Evolutionary conservation across 2,113 vertebrate genomes (phyloP).

Genomic region (Cephalopholis sonnerati): DNA sequence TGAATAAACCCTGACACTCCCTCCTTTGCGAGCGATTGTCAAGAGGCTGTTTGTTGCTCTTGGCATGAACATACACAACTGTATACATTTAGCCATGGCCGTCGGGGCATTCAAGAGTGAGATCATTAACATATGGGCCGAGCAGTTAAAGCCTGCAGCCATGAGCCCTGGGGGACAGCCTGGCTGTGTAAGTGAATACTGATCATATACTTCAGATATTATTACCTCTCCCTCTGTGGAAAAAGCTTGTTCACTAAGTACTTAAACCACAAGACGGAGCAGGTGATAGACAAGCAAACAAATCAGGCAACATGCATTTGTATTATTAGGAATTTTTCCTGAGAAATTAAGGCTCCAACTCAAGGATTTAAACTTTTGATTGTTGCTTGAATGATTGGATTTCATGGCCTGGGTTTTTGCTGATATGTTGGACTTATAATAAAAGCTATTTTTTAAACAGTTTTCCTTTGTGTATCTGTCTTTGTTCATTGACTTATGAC

Average conservation of each 20-base stretch:
- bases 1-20: constrained; percentile 72
- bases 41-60: constrained; percentile 76
- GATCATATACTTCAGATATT: constrained; percentile 63
- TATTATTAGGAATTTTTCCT: constrained; percentile 14
- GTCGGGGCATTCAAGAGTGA: constrained; percentile 65
- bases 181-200: constrained; percentile 61
- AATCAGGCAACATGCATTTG: constrained; percentile 34
- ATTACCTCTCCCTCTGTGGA: constrained; percentile 48
- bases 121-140: constrained; percentile 76
- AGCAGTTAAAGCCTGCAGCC: constrained; percentile 57
- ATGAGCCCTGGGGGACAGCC: constrained; percentile 55
- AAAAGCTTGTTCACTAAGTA: constrained; percentile 44
- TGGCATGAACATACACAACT: constrained; percentile 77
- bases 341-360: neutral
- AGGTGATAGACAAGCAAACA: constrained; percentile 44
- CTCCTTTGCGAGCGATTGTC: constrained; percentile 71
- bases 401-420: neutral
- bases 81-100: constrained; percentile 73
- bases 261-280: constrained; percentile 40
- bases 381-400: constrained; percentile 26
- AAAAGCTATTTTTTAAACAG: neutral
- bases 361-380: neutral
- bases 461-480: neutral
- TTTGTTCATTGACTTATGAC: neutral
- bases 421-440: neutral